Base-by-base conservation (phyloP, 30 jellyfish, hydroid and myxozoan genomes). In the Haliclystus octoradiatus region DNA sequence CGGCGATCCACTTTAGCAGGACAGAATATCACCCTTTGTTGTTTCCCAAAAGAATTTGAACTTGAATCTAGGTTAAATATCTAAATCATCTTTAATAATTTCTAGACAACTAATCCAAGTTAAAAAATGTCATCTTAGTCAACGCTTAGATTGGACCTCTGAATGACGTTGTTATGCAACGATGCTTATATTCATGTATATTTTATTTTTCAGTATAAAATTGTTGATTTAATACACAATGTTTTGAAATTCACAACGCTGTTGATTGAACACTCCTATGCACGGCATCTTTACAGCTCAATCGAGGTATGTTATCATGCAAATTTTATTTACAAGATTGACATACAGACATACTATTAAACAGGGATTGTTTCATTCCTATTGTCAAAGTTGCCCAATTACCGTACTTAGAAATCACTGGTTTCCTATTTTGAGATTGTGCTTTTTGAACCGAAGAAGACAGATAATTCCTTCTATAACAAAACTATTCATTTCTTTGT, bases 201-300 rank as follows among this genome's bases (percentile, higher is more conserved):
- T 50, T 64, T 49, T 34, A 19, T 28, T 28, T 66, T 75, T 46
- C 53, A 89, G 98, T 52, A 69, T 24, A 69, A 81, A 62, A 81
- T 67, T 35, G 78, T 86, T 49, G 93, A 79, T 35, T 57, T 91
- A 62, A 69, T 91, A 0, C 93, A 75, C 67, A 92, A 91, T 35
- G 69, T 91, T 26, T 65, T 91, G 77, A 91, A 91, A 81, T 91
- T 91, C 68, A 91, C 99, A 7, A 83, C 99, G 15, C 69, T 91
- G 19, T 66, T 91, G 46, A 91, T 91, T 23, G 99, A 91, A 84
- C 99, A 91, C 63, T 91, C 99, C 0, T 91, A 91, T 69, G 99
- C 99, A 34, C 76, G 99, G 63, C 99, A 91, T 69, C 84, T 91
- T 15, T 91, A 91, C 83, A 91, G 81, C 69, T 91, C 99, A 2